Evolutionary conservation across 2,113 vertebrate species (phyloP).

Genomic region (Cyphomyrus plagiostoma): DNA sequence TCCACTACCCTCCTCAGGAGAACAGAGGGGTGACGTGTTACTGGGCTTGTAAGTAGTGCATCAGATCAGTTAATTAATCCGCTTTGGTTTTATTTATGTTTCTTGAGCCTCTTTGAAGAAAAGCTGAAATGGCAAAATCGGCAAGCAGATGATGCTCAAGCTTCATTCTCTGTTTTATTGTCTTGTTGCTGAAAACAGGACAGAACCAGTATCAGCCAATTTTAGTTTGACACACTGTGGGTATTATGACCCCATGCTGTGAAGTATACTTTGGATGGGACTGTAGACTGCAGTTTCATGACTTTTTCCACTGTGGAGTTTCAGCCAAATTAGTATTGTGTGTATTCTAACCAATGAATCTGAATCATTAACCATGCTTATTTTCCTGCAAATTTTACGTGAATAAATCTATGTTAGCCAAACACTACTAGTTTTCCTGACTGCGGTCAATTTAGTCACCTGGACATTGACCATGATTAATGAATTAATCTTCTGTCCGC

Average conservation of each 20-base stretch:
- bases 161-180: neutral
- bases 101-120: neutral
- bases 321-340: neutral
- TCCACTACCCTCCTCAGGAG: neutral
- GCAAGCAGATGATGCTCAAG: neutral
- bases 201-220: neutral
- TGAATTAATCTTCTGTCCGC: neutral
- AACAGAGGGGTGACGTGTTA: neutral
- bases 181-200: neutral
- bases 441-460: neutral
- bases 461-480: neutral
- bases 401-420: neutral
- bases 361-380: neutral
- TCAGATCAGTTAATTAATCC: conserved; percentile 1
- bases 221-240: neutral
- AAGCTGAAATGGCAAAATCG: neutral
- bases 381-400: neutral
- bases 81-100: neutral
- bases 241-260: neutral
- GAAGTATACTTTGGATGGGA: neutral
- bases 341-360: neutral
- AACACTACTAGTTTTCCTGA: neutral
- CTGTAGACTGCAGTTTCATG: neutral
- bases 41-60: neutral
- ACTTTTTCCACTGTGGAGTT: neutral